Evolutionary conservation across 2,113 vertebrate species (phyloP).

Genomic region (Eulemur rufifrons): DNA sequence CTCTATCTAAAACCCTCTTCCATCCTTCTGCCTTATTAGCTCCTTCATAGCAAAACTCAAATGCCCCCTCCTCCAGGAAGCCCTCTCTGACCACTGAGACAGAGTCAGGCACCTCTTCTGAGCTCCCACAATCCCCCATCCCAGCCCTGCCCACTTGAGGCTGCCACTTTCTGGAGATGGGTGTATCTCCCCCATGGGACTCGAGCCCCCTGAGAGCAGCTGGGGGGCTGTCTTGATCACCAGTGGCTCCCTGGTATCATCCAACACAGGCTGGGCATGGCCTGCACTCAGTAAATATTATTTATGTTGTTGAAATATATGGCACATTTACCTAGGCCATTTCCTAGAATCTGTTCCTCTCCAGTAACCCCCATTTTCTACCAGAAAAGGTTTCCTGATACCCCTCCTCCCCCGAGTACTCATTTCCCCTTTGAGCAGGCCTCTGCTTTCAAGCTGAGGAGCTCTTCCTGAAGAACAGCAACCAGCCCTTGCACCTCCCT

Average conservation of each 20-base stretch:
- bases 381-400: constrained; percentile 1
- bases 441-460: background rate
- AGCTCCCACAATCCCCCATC: background rate
- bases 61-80: background rate
- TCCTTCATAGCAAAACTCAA: background rate
- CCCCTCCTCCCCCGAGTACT: background rate
- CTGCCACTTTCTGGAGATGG: background rate
- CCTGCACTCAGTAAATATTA: background rate
- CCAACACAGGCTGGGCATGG: background rate
- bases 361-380: background rate
- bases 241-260: background rate
- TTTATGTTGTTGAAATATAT: background rate
- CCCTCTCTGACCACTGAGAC: background rate
- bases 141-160: background rate
- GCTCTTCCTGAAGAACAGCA: background rate
- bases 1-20: background rate
- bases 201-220: background rate
- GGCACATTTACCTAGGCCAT: constrained; percentile 1
- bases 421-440: background rate
- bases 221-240: background rate
- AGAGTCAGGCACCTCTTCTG: background rate
- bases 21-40: background rate
- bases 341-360: constrained; percentile 44
- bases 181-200: background rate
- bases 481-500: background rate